Percentiles rank a stretch among this genome's conserved stretches.
Conservation (phyloP, 2,888 invertebrate species). For the Leptothorax acervorum region DNA sequence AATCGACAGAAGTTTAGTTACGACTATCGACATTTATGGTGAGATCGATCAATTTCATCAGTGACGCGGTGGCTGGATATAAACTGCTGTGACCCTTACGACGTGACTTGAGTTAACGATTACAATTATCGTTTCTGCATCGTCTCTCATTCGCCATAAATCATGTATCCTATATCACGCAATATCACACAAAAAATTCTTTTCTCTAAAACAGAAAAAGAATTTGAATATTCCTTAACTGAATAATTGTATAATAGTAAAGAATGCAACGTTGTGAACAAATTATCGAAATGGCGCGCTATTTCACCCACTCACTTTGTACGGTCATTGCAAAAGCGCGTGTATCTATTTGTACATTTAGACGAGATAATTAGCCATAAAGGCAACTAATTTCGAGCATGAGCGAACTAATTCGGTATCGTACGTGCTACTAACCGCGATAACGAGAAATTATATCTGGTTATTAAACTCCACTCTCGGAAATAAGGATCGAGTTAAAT, state of each 20-base stretch:
- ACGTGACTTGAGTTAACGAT: conserved; percentile 81
- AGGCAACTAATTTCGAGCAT: conserved; percentile 44
- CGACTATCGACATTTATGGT: conserved; percentile 17
- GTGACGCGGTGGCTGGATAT: conserved; percentile 66
- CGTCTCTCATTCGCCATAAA: conserved; percentile 56
- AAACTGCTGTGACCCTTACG: conserved; percentile 74
- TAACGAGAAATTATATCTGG: conserved; percentile 47
- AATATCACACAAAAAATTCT: not conserved
- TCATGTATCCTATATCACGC: conserved; percentile 48
- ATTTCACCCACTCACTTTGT: not conserved
- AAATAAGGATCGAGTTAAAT: conserved; percentile 29
- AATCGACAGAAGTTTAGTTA: conserved; percentile 3
- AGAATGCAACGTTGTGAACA: not conserved
- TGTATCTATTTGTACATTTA: conserved; percentile 33
- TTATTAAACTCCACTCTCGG: conserved; percentile 24
- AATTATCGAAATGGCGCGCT: not conserved
- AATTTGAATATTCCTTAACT: not conserved
- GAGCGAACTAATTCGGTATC: conserved; percentile 39
- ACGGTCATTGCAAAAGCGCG: conserved; percentile 5
- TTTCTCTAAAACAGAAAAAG: not conserved
- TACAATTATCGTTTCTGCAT: conserved; percentile 77
- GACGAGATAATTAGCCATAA: conserved; percentile 47
- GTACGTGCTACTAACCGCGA: conserved; percentile 35
- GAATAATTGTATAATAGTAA: not conserved
- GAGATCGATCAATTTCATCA: conserved; percentile 74